Percentiles rank a stretch among this genome's conserved stretches.
Conservation (phyloP, 1,140 invertebrate genomes). For the Tetraneura akinire region DNA sequence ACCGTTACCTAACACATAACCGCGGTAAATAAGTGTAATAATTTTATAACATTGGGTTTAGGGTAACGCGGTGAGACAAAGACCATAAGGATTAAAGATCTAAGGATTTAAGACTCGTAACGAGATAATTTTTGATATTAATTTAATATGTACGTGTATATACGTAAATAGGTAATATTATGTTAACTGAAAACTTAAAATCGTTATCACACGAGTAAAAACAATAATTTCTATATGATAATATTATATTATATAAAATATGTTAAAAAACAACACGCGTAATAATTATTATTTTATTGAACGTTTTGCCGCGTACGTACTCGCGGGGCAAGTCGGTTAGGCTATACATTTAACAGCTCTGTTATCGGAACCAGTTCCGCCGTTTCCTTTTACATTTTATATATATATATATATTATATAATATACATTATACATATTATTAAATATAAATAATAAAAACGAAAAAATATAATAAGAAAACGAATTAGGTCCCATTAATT, state of each 20-base stretch:
- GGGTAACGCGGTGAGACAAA: background rate
- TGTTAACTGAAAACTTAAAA: background rate
- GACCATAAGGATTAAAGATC: no score
- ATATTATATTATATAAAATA: no score
- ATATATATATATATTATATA: no score
- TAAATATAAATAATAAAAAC: background rate
- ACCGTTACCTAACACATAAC: no score
- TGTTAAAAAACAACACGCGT: no score
- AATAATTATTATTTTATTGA: background rate
- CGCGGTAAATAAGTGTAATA: no score
- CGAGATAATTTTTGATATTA: background rate
- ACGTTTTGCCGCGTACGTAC: background rate
- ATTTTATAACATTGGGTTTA: no score
- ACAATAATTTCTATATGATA: no score
- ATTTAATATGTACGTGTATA: no score
- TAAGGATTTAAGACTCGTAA: no score
- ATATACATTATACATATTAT: background rate
- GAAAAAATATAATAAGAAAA: conserved; percentile 1
- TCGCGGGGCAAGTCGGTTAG: background rate
- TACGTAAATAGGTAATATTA: no score
- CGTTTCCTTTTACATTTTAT: conserved; percentile 26
- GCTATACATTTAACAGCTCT: conserved; percentile 13
- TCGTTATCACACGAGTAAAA: background rate
- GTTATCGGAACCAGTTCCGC: conserved; percentile 42
- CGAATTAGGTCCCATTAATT: conserved; percentile 42